Evolutionary conservation across 2,113 vertebrate genomes (phyloP), one percentile per base, ranked within the genome.

Genomic region (Cercocebus atys): DNA sequence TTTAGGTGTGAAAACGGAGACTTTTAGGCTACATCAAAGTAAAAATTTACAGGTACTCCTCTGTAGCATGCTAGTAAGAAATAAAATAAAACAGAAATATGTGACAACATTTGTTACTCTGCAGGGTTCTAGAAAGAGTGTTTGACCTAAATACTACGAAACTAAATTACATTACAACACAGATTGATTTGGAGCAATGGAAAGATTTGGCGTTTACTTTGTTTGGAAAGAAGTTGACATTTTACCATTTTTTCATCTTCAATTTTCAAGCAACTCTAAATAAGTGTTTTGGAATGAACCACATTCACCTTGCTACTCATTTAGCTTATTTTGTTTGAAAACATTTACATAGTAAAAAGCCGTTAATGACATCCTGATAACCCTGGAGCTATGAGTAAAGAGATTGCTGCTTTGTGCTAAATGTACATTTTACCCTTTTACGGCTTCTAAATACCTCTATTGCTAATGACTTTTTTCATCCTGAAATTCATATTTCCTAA

Each of bases 351-450:
- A 93, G 85, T 88, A 93, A 98, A 97, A 92, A 57, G 52, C 79
- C 94, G 64, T 90, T 97, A 98, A 97, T 94, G 94, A 96, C 68
- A 96, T 97, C 78, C 18, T 95, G 68, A 95, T 93, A 98, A 98
- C 95, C 70, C 93, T 75, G 57, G 80, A 96, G 95, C 57, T 97
- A 88, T 18, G 72, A 88, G 89, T 87, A 23, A 97, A 97, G 93
- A 82, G 70, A 94, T 38, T n/a, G 18, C 73, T 43, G 10, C 20
- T 98, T 96, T 94, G 90, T 97, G 88, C 97, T 96, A 93, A 98
- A 96, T 38, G 91, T 22, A 32, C 1, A 43, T 94, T 97, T 97
- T 96, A 88, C 40, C 73, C 5, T 96, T 84, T 97, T 92, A 52
- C 2, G 38, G 55, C 82, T 96, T 87, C 92, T 97, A 97, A 73